Evolutionary conservation across 2,888 invertebrate genomes (phyloP).

Genomic region (Dryobotodes eremita): DNA sequence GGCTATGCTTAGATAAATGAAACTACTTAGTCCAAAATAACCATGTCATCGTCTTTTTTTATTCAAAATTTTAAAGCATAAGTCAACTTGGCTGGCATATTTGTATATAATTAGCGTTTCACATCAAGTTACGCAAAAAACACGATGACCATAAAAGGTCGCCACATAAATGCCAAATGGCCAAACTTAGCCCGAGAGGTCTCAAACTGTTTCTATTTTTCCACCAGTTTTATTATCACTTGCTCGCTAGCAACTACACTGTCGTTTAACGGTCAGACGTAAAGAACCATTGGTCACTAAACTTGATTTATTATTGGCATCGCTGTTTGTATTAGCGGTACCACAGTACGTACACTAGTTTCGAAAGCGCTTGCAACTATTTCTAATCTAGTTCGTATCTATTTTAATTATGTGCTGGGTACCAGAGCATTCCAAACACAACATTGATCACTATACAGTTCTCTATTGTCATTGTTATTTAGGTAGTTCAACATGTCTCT

Average conservation of each 20-base stretch:
- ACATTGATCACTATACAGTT: slow-evolving; percentile 75
- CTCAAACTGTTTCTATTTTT: slow-evolving; percentile 47
- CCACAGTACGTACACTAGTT: slow-evolving; percentile 72
- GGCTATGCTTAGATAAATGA: slow-evolving; percentile 9
- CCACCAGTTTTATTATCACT: slow-evolving; percentile 66
- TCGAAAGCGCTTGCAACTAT: slow-evolving; percentile 83
- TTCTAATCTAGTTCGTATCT: slow-evolving; percentile 83
- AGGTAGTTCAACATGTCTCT: slow-evolving; percentile 78
- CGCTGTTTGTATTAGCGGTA: slow-evolving; percentile 65
- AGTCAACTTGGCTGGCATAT: slow-evolving; percentile 24
- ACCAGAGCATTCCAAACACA: slow-evolving; percentile 77
- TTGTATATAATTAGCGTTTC: slow-evolving; percentile 62
- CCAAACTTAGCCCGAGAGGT: slow-evolving; percentile 70
- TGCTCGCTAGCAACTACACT: slow-evolving; percentile 68
- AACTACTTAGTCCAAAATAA: slow-evolving; percentile 9
- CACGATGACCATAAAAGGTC: slow-evolving; percentile 79
- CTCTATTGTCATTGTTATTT: slow-evolving; percentile 75
- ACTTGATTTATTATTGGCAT: slow-evolving; percentile 70
- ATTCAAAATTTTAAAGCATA: slow-evolving; percentile 22
- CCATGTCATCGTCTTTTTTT: slow-evolving; percentile 28
- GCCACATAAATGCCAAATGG: slow-evolving; percentile 77
- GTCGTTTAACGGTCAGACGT: slow-evolving; percentile 51
- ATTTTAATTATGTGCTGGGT: slow-evolving; percentile 81
- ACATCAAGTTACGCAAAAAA: slow-evolving; percentile 77
- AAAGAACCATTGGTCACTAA: slow-evolving; percentile 76